A percentile compares a stretch with the other conserved stretches of the same genome.
These are phyloP conservation scores for Cryptosula pallasiana DNA, from an alignment of 2,888 invertebrate species.

Conservation along the genomic window DNA sequence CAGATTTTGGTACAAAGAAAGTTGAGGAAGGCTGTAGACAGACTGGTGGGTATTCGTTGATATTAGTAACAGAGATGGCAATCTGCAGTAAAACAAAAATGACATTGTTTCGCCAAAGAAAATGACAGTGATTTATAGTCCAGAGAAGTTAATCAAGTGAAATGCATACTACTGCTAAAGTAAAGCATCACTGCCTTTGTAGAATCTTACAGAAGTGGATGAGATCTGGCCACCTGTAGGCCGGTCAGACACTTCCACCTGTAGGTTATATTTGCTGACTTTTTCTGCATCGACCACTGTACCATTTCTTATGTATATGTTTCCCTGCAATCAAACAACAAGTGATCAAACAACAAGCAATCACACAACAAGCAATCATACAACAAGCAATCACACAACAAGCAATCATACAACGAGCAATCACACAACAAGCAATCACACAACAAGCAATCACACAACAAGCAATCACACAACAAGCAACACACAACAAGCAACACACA, in stretches of 20 bases:
- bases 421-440: too few relatives aligned
- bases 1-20: conserved; percentile 11
- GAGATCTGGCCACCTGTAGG: background rate
- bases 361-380: too few relatives aligned
- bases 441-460: too few relatives aligned
- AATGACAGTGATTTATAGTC: background rate
- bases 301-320: background rate
- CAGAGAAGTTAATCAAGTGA: background rate
- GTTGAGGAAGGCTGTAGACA: background rate
- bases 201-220: conserved; percentile 4
- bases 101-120: too few relatives aligned
- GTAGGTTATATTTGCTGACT: background rate
- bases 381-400: too few relatives aligned
- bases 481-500: too few relatives aligned
- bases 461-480: too few relatives aligned
- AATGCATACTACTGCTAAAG: too few relatives aligned
- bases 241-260: conserved; percentile 1
- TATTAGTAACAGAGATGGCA: background rate
- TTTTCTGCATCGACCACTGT: background rate
- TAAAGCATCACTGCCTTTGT: too few relatives aligned
- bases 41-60: background rate
- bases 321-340: too few relatives aligned
- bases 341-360: too few relatives aligned
- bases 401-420: too few relatives aligned
- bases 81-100: background rate